Conservation (phyloP, 2,797 vertebrate species). For the Naso thynnoides region DNA sequence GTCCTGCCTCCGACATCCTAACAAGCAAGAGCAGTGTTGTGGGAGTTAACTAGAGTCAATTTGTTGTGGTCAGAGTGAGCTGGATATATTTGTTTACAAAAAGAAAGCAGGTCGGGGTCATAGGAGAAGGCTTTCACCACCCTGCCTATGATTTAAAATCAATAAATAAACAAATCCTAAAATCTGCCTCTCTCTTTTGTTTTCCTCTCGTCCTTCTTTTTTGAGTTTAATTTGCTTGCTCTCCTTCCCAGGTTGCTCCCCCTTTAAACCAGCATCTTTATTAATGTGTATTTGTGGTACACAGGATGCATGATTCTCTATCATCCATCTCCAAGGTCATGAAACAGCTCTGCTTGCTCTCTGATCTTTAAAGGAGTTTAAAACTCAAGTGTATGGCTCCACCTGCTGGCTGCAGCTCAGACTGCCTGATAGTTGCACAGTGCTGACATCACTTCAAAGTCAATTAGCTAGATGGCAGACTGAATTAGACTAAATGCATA, state of each 20-base stretch:
- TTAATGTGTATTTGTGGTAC: neutral
- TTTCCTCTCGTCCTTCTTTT: neutral
- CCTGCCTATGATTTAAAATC: conserved; percentile 59
- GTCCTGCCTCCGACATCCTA: neutral
- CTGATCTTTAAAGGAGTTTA: conserved; percentile 3
- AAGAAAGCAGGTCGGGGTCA: conserved; percentile 59
- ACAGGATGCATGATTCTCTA: conserved; percentile 18
- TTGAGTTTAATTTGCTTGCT: conserved; percentile 5
- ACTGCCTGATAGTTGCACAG: neutral
- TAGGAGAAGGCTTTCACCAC: conserved; percentile 62
- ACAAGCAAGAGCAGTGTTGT: conserved; percentile 1
- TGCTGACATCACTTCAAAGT: conserved; percentile 54
- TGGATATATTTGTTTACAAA: conserved; percentile 63
- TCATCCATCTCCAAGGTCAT: conserved; percentile 46
- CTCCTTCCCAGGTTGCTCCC: conserved; percentile 8
- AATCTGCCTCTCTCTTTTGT: conserved; percentile 12
- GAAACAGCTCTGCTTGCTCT: conserved; percentile 21
- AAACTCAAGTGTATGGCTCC: conserved; percentile 40
- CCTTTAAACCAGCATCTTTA: conserved; percentile 5
- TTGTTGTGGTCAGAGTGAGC: conserved; percentile 47
- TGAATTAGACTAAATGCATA: conserved; percentile 70
- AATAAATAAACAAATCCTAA: conserved; percentile 64
- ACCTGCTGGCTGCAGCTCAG: conserved; percentile 62
- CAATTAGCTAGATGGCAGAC: conserved; percentile 73
- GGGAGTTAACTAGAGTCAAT: conserved; percentile 39